Evolutionary conservation across 2,888 invertebrate genomes (phyloP).

Genomic region (Ethmia dodecea): DNA sequence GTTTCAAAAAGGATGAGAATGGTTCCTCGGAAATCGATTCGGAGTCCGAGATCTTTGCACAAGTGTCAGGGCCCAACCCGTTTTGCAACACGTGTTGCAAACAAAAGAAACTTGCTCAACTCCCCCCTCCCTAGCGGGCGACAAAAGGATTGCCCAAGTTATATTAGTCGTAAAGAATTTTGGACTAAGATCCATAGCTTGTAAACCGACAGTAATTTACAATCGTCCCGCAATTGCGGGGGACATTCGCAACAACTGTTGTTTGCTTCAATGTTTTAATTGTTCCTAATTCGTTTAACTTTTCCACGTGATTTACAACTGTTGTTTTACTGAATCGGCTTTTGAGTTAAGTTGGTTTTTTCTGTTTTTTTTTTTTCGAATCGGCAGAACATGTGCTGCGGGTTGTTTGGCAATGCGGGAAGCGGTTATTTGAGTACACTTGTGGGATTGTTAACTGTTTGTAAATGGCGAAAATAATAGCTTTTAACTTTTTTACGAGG

Average conservation of each 20-base stretch:
- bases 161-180: conserved; percentile 75
- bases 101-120: conserved; percentile 69
- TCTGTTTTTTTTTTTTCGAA: conserved; percentile 3
- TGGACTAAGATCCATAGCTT: conserved; percentile 72
- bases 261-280: conserved; percentile 74
- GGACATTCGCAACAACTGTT: conserved; percentile 75
- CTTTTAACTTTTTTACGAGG: not conserved
- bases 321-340: conserved; percentile 55
- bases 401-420: conserved; percentile 22
- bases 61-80: conserved; percentile 71
- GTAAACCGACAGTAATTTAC: conserved; percentile 69
- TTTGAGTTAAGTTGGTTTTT: conserved; percentile 26
- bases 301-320: conserved; percentile 65
- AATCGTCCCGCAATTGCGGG: conserved; percentile 71
- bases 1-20: conserved; percentile 40
- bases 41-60: conserved; percentile 48
- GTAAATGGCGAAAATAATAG: conserved; percentile 39
- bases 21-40: conserved; percentile 50
- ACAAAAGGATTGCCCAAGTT: conserved; percentile 75
- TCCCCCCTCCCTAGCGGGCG: conserved; percentile 43
- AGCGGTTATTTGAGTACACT: conserved; percentile 45
- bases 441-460: conserved; percentile 44
- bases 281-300: conserved; percentile 74
- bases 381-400: conserved; percentile 8
- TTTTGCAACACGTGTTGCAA: conserved; percentile 73